Conservation (phyloP, 2,797 vertebrate species). For the Pseudomugil gertrudae region DNA sequence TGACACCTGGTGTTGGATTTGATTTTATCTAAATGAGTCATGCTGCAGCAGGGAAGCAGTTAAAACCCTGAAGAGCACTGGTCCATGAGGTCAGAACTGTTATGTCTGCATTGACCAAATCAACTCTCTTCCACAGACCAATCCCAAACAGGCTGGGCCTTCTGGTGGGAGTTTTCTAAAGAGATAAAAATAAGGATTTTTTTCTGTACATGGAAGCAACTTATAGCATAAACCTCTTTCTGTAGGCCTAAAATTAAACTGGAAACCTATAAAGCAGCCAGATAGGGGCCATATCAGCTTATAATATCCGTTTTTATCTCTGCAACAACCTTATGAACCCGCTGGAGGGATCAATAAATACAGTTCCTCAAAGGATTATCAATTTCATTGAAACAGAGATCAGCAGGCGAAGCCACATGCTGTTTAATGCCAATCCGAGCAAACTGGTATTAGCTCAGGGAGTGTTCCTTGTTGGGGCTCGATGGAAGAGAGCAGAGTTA, state of each 20-base stretch:
- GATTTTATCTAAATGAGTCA: neutral
- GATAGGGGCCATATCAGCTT: neutral
- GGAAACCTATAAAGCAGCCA: neutral
- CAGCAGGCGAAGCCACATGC: constrained; percentile 48
- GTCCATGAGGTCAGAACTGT: neutral
- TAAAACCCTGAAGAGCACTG: too few species aligned
- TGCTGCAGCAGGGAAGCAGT: neutral
- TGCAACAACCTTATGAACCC: neutral
- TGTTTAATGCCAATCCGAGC: constrained; percentile 54
- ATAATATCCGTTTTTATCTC: constrained; percentile 12
- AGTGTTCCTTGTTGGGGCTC: constrained; percentile 43
- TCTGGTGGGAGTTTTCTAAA: neutral
- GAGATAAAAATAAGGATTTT: neutral
- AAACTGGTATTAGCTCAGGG: constrained; percentile 68
- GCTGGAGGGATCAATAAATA: constrained; percentile 9
- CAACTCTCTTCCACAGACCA: neutral
- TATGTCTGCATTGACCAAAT: neutral
- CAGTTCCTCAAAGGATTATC: constrained; percentile 27
- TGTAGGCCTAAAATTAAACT: neutral
- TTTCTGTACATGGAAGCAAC: neutral
- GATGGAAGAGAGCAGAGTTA: constrained; percentile 31
- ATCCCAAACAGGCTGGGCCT: neutral
- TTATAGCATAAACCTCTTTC: too few species aligned
- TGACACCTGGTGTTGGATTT: neutral
- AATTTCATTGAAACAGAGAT: constrained; percentile 32